These are phyloP conservation scores for Scatophagus argus DNA, from an alignment of 2,113 vertebrate genomes.

Conservation along the genomic window DNA sequence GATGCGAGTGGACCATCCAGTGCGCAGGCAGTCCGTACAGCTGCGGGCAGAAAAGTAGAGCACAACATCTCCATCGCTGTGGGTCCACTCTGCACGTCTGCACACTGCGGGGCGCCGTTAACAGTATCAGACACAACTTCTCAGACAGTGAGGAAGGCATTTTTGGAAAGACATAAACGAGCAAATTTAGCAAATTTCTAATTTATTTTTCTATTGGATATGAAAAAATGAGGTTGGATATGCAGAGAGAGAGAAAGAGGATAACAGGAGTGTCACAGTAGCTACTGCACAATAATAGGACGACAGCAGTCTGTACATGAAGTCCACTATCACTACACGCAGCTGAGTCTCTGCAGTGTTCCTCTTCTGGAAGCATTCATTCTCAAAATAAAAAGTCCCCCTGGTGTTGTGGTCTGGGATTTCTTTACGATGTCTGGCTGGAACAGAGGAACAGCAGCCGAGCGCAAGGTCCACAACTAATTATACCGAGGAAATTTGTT, in stretches of 20 bases:
- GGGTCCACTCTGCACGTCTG: constrained; percentile 1
- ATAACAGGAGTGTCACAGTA: constrained; percentile 65
- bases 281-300: constrained; percentile 65
- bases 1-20: neutral
- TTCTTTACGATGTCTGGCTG: constrained; percentile 58
- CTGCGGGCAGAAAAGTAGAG: constrained; percentile 33
- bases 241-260: constrained; percentile 16
- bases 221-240: constrained; percentile 71
- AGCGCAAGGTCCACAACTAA: constrained; percentile 36
- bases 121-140: neutral
- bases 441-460: constrained; percentile 35
- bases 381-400: constrained; percentile 62
- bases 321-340: constrained; percentile 47
- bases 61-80: constrained; percentile 24
- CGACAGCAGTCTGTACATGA: constrained; percentile 70
- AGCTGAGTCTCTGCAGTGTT: constrained; percentile 39
- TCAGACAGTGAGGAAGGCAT: rapidly evolving
- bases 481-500: constrained; percentile 28
- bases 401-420: constrained; percentile 59
- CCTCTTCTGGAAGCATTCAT: constrained; percentile 67
- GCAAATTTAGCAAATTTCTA: constrained; percentile 56
- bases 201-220: constrained; percentile 81
- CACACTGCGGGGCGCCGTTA: neutral
- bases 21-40: neutral
- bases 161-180: constrained; percentile 6